Conservation (phyloP, 2,113 vertebrate genomes). For the Zapornia atra region DNA sequence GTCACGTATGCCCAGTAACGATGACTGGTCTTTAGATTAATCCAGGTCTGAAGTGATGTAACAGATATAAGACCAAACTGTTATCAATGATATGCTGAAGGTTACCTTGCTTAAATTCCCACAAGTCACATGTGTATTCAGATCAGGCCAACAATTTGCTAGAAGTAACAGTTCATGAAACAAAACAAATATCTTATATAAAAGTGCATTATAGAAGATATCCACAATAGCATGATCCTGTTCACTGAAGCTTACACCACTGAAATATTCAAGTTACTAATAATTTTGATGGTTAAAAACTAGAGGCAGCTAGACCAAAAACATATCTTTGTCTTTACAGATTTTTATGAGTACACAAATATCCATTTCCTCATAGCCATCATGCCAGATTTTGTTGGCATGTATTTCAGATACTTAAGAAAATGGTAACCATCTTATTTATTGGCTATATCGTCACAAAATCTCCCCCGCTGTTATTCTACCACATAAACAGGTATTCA, state of each 20-base stretch:
- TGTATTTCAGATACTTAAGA: background rate
- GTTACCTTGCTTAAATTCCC: background rate
- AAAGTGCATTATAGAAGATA: background rate
- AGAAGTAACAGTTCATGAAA: background rate
- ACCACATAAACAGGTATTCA: background rate
- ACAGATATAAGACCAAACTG: background rate
- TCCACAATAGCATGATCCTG: background rate
- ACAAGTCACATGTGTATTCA: background rate
- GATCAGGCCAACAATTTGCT: background rate
- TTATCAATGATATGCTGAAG: background rate
- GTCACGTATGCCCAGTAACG: background rate
- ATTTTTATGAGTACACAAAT: background rate
- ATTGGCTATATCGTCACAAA: background rate
- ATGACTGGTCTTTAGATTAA: background rate
- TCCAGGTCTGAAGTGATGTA: background rate
- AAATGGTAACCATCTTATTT: background rate
- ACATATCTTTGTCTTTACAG: background rate
- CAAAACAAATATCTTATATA: background rate
- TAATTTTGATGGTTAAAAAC: background rate
- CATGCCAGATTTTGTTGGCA: background rate
- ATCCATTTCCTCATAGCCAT: background rate
- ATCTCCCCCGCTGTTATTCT: background rate
- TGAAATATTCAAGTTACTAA: background rate
- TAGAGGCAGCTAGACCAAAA: background rate
- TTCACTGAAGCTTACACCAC: background rate